These are phyloP conservation scores for Drosophila koepferae DNA, from an alignment of 2,888 invertebrate species.

Conservation along the genomic window DNA sequence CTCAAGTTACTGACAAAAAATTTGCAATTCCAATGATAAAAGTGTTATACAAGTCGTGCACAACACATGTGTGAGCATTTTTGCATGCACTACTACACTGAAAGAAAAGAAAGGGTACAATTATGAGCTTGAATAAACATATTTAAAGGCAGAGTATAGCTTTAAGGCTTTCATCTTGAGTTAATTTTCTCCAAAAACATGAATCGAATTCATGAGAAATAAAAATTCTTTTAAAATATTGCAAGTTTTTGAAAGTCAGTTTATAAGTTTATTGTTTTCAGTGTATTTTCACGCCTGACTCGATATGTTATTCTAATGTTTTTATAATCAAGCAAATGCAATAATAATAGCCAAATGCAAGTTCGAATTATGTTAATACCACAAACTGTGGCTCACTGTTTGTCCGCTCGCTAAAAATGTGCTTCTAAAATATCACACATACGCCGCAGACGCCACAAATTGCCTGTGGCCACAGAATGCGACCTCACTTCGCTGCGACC, in stretches of 20 bases:
- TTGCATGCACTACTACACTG: conserved; percentile 26
- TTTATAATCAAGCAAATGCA: conserved; percentile 41
- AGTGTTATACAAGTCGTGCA: conserved; percentile 62
- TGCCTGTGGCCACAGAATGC: conserved; percentile 41
- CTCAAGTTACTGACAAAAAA: conserved; percentile 46
- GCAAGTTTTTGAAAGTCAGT: too few relatives aligned
- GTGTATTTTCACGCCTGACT: background rate
- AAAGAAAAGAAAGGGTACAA: background rate
- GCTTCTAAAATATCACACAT: conserved; percentile 45
- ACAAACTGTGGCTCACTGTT: conserved; percentile 6
- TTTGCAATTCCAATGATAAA: conserved; percentile 75
- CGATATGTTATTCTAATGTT: conserved; percentile 21
- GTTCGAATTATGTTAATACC: conserved; percentile 44
- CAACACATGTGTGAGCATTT: conserved; percentile 33
- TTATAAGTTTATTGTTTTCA: background rate
- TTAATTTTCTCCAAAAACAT: too few relatives aligned
- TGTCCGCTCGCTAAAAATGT: conserved; percentile 17
- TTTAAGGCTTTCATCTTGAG: too few relatives aligned
- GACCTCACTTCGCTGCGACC: background rate
- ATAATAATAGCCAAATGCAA: conserved; percentile 38
- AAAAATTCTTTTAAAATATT: too few relatives aligned
- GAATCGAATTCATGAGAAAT: background rate
- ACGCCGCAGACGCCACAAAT: conserved; percentile 34
- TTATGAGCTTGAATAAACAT: background rate
- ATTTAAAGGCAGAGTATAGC: background rate